Conservation (phyloP, 2,797 vertebrate genomes). For the Pempheris klunzingeri region DNA sequence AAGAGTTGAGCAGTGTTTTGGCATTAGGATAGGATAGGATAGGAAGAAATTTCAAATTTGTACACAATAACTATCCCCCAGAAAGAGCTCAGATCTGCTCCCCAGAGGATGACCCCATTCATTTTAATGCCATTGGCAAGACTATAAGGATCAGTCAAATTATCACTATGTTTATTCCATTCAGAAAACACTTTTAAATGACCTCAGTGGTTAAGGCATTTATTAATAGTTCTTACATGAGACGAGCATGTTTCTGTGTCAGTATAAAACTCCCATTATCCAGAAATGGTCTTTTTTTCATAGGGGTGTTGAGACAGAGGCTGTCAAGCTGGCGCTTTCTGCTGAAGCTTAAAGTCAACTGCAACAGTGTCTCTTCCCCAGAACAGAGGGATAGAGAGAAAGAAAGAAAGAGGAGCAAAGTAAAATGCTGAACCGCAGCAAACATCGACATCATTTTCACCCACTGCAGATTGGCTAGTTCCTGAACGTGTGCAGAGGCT, state of each 20-base stretch:
- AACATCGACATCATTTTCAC: neutral
- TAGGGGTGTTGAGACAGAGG: neutral
- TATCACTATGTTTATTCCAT: too few species aligned
- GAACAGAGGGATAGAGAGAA: neutral
- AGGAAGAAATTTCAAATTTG: too few species aligned
- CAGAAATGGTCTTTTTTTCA: neutral
- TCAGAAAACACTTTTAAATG: neutral
- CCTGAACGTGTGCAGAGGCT: neutral
- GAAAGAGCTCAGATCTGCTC: neutral
- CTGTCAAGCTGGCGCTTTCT: neutral
- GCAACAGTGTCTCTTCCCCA: too few species aligned
- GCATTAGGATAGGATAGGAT: too few species aligned
- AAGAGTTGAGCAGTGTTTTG: too few species aligned
- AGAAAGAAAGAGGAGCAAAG: neutral
- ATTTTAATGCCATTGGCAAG: neutral
- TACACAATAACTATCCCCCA: neutral
- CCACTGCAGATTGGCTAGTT: neutral
- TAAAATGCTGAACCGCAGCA: neutral
- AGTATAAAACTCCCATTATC: neutral
- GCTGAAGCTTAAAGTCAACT: neutral
- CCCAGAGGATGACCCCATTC: neutral
- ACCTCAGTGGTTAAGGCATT: neutral
- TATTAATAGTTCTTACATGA: neutral
- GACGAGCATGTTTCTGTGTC: too few species aligned
- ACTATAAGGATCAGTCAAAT: neutral